Percentiles rank a stretch among this genome's conserved stretches.
These are phyloP conservation scores for Vultur gryphus DNA, from an alignment of 2,797 vertebrate genomes.

Conservation along the genomic window DNA sequence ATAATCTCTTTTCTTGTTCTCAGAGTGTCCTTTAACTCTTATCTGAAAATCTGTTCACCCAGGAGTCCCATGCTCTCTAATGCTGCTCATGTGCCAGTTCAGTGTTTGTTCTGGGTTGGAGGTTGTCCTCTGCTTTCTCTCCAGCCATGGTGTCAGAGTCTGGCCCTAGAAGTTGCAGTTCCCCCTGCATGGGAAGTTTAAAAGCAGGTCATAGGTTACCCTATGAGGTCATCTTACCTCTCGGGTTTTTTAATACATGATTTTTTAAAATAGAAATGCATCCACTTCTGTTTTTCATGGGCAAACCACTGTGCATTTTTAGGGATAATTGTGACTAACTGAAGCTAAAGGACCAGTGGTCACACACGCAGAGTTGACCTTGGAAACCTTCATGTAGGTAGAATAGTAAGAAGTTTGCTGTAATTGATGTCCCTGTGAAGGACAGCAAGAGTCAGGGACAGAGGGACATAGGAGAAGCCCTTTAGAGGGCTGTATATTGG, in stretches of 20 bases:
- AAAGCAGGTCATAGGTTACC: background rate
- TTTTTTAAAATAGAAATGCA: background rate
- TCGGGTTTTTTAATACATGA: rapidly evolving
- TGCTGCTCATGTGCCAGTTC: background rate
- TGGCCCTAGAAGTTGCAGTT: background rate
- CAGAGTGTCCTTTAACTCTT: background rate
- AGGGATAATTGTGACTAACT: background rate
- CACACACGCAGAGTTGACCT: background rate
- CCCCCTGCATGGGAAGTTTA: background rate
- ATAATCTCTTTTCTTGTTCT: background rate
- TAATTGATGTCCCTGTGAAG: background rate
- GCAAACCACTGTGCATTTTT: background rate
- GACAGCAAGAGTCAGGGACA: background rate
- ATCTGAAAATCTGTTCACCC: background rate
- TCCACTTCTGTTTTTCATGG: background rate
- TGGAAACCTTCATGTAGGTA: background rate
- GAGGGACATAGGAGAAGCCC: background rate
- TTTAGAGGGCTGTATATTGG: background rate
- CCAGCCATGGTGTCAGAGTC: background rate
- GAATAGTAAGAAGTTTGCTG: background rate
- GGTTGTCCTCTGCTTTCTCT: background rate
- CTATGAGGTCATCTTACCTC: background rate
- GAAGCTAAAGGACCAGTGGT: background rate
- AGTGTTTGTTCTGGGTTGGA: background rate
- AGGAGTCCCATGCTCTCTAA: background rate